These are phyloP conservation scores for Percina caprodes DNA, from an alignment of 2,113 vertebrate genomes.

Conservation along the genomic window DNA sequence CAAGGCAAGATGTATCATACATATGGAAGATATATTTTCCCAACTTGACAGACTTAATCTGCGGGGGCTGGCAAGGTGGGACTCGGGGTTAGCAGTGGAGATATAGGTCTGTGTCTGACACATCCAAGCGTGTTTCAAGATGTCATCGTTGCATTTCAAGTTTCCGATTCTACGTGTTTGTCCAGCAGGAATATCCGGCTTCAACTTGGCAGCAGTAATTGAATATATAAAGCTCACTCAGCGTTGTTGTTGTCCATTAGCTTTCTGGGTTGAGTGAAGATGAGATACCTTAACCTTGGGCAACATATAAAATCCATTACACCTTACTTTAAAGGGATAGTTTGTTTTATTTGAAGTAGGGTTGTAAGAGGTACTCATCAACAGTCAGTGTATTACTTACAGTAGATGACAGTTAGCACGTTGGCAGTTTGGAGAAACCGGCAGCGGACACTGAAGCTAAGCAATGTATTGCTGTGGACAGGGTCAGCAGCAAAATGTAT, in stretches of 20 bases:
- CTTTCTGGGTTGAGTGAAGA: conserved; percentile 3
- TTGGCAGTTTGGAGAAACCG: too few relatives aligned
- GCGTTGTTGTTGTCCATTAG: neutral
- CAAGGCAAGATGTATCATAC: conserved; percentile 41
- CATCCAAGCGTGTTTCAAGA: conserved; percentile 35
- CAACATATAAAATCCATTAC: conserved; percentile 13
- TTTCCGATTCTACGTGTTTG: neutral
- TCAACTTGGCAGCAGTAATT: neutral
- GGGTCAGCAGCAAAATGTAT: too few relatives aligned
- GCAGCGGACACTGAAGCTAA: too few relatives aligned
- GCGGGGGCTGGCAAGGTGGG: conserved; percentile 8
- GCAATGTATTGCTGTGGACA: too few relatives aligned
- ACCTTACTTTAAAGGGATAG: neutral
- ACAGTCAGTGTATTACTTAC: too few relatives aligned
- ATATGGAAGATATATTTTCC: conserved; percentile 32
- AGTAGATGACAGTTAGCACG: too few relatives aligned
- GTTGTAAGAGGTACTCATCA: too few relatives aligned
- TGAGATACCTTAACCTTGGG: neutral
- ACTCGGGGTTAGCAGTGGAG: conserved; percentile 16
- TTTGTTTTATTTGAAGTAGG: too few relatives aligned
- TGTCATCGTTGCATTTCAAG: conserved; percentile 24
- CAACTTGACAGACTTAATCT: conserved; percentile 19
- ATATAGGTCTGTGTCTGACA: conserved; percentile 22
- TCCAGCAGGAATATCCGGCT: neutral
- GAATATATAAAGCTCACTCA: conserved; percentile 3